Conservation (phyloP, 2,797 vertebrate genomes). For the Eptatretus atami region DNA sequence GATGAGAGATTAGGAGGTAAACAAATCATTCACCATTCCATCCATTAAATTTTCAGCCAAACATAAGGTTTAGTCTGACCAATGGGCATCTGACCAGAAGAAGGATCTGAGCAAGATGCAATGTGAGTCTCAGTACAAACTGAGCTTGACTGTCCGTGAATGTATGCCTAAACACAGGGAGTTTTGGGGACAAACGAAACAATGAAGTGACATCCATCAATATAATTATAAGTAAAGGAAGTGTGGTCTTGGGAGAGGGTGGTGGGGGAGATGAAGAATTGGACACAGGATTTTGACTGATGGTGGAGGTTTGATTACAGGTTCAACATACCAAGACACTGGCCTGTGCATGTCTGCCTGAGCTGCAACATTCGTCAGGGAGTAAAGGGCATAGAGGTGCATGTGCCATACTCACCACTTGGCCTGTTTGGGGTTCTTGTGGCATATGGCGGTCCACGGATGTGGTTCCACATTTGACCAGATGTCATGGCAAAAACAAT, state of each 20-base stretch:
- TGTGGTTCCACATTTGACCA: slow-evolving; percentile 98
- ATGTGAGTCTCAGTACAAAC: slow-evolving; percentile 90
- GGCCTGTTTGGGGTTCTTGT: slow-evolving; percentile 93
- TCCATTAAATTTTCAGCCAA: not conserved
- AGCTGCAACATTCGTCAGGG: no score
- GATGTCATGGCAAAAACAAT: slow-evolving; percentile 97
- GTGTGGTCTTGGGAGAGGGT: no score
- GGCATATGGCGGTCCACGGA: slow-evolving; percentile 70
- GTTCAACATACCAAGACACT: no score
- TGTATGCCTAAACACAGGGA: slow-evolving; percentile 44
- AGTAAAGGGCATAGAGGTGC: no score
- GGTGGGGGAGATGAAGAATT: no score
- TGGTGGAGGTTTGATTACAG: no score
- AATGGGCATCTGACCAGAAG: slow-evolving; percentile 7
- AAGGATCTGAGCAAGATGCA: slow-evolving; percentile 93
- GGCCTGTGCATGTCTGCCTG: no score
- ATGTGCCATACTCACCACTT: slow-evolving; percentile 41
- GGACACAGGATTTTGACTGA: no score
- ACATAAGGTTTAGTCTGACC: not conserved
- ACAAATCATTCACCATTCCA: not conserved
- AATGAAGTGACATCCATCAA: no score
- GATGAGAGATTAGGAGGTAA: not conserved
- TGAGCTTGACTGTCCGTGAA: slow-evolving; percentile 90
- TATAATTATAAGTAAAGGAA: no score
- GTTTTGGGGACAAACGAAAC: not conserved